Evolutionary conservation across 1,140 invertebrate genomes (phyloP).

Genomic region (Popillia japonica): DNA sequence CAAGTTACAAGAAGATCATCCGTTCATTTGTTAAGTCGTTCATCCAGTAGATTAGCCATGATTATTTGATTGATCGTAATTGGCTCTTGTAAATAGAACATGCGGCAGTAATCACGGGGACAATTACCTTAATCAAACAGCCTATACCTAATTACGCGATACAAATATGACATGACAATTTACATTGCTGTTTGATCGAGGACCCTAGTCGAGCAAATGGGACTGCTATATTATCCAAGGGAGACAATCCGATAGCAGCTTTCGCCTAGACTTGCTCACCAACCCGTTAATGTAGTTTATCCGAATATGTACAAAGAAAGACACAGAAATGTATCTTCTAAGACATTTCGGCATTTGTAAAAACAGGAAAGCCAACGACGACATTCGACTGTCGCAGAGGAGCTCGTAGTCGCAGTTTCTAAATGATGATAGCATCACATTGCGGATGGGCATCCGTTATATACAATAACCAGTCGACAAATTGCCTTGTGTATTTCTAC

Average conservation of each 20-base stretch:
- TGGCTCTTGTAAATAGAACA: not conserved
- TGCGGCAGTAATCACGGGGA: not conserved
- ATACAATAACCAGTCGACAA: constrained; percentile 21
- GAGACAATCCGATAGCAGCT: not conserved
- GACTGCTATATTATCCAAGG: not conserved
- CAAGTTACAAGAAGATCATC: too few species aligned
- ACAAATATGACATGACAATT: constrained; percentile 26
- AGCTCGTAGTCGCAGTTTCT: not conserved
- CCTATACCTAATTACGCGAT: not conserved
- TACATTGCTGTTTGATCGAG: not conserved
- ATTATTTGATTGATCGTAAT: not conserved
- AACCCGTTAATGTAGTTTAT: constrained; percentile 10
- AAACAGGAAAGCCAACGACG: not conserved
- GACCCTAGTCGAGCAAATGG: not conserved
- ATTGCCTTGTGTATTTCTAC: not conserved
- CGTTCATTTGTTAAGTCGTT: not conserved
- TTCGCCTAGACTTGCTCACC: not conserved
- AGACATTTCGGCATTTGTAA: not conserved
- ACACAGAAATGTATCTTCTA: not conserved
- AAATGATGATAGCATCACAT: not conserved
- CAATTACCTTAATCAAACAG: constrained; percentile 10
- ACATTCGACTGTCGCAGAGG: not conserved
- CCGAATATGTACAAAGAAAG: not conserved
- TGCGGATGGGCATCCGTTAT: not conserved
- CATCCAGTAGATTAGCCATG: not conserved